Base-by-base conservation (phyloP, 2,113 vertebrate genomes). In the Apodemus speciosus region DNA sequence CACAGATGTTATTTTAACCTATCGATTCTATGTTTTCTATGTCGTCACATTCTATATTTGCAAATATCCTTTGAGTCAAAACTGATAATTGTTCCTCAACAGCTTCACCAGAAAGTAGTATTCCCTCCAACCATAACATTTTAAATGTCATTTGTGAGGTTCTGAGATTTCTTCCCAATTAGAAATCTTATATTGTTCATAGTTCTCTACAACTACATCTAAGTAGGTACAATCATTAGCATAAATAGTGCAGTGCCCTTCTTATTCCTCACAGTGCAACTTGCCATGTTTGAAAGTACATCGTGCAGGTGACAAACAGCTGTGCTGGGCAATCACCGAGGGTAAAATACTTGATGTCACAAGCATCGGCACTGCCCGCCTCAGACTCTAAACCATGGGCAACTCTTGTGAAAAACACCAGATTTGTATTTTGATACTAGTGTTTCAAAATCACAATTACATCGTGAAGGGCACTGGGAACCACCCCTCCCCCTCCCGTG, bases 311-410 rank as follows among this genome's bases (percentile, higher is more conserved):
- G 89, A 85, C 20, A 93, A 80, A 60, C 56, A 51, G 72, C 92
- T 84, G 0, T 76, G 15, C 2, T 64, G 20, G 85, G 53, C 27
- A 83, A 64, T 60, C 62, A 95, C 32, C 68, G 88, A 72, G 40
- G 11, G 89, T 72, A 87, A 96, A 95, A 97, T 69, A 92, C 21
- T 60, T 89, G 84, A 53, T 77, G 66, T 30, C n/a, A 87, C 38
- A 66, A 79, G 18, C 8, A 30, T 88, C 11, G 88, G 10, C 1
- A 58, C 0, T 38, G 13, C 6, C 76, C 92, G 53, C 40, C 53
- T 68, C 51, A 86, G 51, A 1, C 13, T 15, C 43, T 58, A 69
- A 90, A 72, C 56, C 46, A 58, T 46, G 66, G 10, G 6, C 77
- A 16, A 46, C 87, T 85, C 91, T 76, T 80, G n/a, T 71, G 38